Evolutionary conservation across 2,113 vertebrate genomes (phyloP).

Genomic region (Cariama cristata): DNA sequence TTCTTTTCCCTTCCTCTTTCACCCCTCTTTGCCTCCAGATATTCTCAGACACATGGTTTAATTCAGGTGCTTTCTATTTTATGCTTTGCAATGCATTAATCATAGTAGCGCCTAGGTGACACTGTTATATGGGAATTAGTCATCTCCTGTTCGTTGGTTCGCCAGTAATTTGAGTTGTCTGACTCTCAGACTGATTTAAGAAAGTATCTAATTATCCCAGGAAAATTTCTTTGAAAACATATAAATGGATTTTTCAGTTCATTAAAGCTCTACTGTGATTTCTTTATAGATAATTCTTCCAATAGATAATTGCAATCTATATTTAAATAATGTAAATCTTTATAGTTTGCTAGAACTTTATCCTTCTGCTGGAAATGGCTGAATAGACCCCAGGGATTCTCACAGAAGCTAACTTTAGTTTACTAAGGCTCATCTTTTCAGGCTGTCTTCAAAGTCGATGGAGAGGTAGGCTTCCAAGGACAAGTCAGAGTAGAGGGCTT

Average conservation of each 20-base stretch:
- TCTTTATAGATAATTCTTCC: not conserved
- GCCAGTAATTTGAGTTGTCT: constrained; percentile 1
- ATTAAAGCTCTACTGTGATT: not conserved
- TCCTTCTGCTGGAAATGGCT: not conserved
- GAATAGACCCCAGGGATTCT: not conserved
- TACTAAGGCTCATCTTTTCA: not conserved
- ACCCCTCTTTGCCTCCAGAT: not conserved
- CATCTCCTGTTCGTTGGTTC: not conserved
- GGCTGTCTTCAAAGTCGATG: not conserved
- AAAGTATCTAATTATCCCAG: constrained; percentile 15
- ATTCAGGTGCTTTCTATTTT: constrained; percentile 43
- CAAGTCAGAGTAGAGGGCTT: not conserved
- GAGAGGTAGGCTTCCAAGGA: not conserved
- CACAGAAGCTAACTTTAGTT: not conserved
- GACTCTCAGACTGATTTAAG: not conserved
- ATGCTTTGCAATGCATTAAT: constrained; percentile 19
- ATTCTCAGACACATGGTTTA: not conserved
- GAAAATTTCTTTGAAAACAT: constrained; percentile 29
- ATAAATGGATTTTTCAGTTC: constrained; percentile 17
- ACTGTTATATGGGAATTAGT: constrained; percentile 8
- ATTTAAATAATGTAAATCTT: not conserved
- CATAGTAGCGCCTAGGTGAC: not conserved
- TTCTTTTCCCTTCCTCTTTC: not conserved
- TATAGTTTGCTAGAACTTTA: not conserved
- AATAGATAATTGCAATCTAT: not conserved